These are phyloP conservation scores for Rhynchomys soricoides DNA, from an alignment of 2,113 vertebrate genomes.

Conservation along the genomic window DNA sequence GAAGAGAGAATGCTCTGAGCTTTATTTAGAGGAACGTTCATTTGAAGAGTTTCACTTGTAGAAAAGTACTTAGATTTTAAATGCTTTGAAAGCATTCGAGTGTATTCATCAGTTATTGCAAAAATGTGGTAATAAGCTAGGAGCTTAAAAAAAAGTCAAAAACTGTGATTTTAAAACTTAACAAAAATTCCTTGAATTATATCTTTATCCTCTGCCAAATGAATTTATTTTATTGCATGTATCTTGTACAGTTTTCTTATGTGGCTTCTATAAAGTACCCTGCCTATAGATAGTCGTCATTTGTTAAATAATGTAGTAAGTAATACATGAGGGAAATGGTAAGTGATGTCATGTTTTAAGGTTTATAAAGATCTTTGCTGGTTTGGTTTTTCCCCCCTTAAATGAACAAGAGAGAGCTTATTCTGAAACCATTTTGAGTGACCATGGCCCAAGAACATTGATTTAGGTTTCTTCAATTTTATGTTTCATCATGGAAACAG, in stretches of 20 bases:
- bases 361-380: conserved; percentile 10
- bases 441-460: background rate
- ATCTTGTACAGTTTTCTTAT: background rate
- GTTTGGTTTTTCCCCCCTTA: background rate
- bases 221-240: conserved; percentile 53
- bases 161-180: background rate
- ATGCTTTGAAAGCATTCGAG: conserved; percentile 17
- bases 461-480: background rate
- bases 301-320: conserved; percentile 25
- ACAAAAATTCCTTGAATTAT: background rate
- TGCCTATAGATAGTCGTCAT: conserved; percentile 15
- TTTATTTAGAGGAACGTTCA: conserved; percentile 14
- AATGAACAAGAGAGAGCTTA: background rate
- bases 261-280: background rate
- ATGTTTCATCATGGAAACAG: background rate
- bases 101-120: conserved; percentile 29
- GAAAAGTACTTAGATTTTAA: conserved; percentile 12
- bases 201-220: conserved; percentile 43
- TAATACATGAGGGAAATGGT: background rate
- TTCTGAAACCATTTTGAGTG: background rate
- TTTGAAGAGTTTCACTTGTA: conserved; percentile 63
- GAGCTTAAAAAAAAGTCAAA: conserved; percentile 53
- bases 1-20: conserved; percentile 30
- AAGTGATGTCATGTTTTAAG: background rate
- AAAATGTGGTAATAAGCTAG: conserved; percentile 3